phyloP scores from a whole-genome alignment of 2,113 vertebrate genomes.

The Hemiprocne comata region DNA sequence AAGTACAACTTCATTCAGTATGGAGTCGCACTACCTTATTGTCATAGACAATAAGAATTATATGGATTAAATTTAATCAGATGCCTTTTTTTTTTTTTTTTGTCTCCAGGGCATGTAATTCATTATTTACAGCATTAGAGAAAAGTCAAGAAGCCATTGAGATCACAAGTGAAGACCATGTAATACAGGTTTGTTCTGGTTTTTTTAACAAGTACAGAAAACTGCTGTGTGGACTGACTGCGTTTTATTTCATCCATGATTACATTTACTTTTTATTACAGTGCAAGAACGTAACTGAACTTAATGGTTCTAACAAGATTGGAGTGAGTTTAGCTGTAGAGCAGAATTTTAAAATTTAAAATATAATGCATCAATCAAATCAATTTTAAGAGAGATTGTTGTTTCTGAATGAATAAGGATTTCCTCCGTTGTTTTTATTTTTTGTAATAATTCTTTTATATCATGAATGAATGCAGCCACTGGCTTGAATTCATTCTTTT shows the following conservation, averaged over 20 bases:
- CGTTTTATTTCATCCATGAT: not conserved
- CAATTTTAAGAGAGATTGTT: not conserved
- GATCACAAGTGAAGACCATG: constrained; percentile 95
- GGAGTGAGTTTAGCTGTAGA: not conserved
- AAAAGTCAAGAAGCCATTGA: constrained; percentile 98
- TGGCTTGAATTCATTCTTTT: not conserved
- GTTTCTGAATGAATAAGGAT: not conserved
- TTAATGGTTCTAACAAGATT: not conserved
- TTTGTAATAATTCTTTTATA: not conserved
- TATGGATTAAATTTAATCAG: not conserved
- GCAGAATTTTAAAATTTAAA: not conserved
- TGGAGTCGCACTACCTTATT: not conserved
- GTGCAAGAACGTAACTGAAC: not conserved
- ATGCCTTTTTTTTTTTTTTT: not conserved
- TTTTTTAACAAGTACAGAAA: constrained; percentile 6
- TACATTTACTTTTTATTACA: not conserved
- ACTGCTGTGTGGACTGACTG: not conserved
- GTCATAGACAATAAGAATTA: not conserved
- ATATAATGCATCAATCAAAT: not conserved
- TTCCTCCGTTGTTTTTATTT: not conserved
- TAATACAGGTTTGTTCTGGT: constrained; percentile 89
- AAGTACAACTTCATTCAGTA: not conserved
- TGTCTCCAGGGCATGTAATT: constrained; percentile 88
- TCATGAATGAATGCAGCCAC: not conserved
- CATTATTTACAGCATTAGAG: constrained; percentile 94